Evolutionary conservation across 2,888 invertebrate species (phyloP).

Genomic region (Agrochola macilenta): DNA sequence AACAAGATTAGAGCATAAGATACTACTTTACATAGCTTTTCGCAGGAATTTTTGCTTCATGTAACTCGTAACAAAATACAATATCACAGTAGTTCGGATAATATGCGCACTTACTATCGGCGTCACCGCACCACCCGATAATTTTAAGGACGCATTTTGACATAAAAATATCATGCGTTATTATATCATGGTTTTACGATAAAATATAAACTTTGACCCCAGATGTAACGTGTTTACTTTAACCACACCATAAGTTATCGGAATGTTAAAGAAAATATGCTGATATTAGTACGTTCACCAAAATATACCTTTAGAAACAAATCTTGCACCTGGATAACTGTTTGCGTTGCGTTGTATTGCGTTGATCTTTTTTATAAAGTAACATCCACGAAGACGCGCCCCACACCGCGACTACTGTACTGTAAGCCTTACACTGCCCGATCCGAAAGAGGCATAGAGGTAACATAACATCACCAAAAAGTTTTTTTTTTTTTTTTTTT

Average conservation of each 20-base stretch:
- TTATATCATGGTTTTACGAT: slow-evolving; percentile 38
- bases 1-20: background rate
- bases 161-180: slow-evolving; percentile 15
- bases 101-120: slow-evolving; percentile 14
- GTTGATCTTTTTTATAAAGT: too few species aligned
- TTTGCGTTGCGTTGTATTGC: background rate
- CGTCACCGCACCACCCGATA: slow-evolving; percentile 13
- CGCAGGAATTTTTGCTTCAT: background rate
- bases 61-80: background rate
- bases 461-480: too few species aligned
- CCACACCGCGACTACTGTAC: too few species aligned
- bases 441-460: too few species aligned
- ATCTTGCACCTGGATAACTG: background rate
- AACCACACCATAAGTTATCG: slow-evolving; percentile 36
- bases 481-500: too few species aligned
- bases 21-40: background rate
- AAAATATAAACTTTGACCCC: slow-evolving; percentile 34
- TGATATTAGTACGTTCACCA: background rate
- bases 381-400: too few species aligned
- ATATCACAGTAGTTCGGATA: background rate
- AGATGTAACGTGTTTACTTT: slow-evolving; percentile 16
- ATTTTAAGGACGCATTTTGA: slow-evolving; percentile 16
- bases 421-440: too few species aligned
- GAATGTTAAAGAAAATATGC: background rate
- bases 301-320: background rate